Base-by-base conservation (phyloP, 2,888 invertebrate genomes). In the Synergus laeviventris region DNA sequence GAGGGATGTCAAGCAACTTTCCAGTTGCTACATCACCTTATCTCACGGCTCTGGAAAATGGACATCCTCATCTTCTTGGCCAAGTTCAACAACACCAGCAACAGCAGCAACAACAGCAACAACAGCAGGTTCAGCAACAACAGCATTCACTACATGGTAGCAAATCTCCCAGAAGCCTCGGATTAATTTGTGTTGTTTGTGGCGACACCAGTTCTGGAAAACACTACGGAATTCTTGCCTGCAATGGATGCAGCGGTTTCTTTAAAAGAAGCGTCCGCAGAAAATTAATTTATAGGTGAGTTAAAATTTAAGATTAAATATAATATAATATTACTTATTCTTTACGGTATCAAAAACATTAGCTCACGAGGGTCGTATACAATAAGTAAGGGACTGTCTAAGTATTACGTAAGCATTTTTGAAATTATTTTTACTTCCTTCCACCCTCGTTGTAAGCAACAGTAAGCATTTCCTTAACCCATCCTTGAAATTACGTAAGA, bases 191-290 rank as follows among this genome's bases (percentile, higher is more conserved):
- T 91, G 97, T 98, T 75, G 99, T 99, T 0, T 99, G 99, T 87
- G 98, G 98, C 0, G 99, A 99, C 91, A 98, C 98, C 8, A 97
- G 97, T 85, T 98, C 97, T 1, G 99, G 99, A 1, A 99, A 99
- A 88, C 99, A 99, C 91, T 99, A 98, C 91, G 99, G 99, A 0
- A 99, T 99, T 87, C 93, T 99, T 81, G 99, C 99, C 0, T 99
- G 99, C 91, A 99, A 99, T 89, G 99, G 99, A 0, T 99, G 99
- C 92, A 98, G 98, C 77, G 99, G 99, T 0, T 99, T 99, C 93
- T 99, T 99, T 93, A 99, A 99, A 91, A 92, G 99, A 82, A 98
- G 97, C 83, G 99, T 99, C 54, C 93, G 99, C 75, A 93, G 99
- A 88, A 98, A 99, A 92, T 94, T 99, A 80, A 98, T 99, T 85